Conservation (phyloP, 2,113 vertebrate genomes). For the Istiophorus platypterus region DNA sequence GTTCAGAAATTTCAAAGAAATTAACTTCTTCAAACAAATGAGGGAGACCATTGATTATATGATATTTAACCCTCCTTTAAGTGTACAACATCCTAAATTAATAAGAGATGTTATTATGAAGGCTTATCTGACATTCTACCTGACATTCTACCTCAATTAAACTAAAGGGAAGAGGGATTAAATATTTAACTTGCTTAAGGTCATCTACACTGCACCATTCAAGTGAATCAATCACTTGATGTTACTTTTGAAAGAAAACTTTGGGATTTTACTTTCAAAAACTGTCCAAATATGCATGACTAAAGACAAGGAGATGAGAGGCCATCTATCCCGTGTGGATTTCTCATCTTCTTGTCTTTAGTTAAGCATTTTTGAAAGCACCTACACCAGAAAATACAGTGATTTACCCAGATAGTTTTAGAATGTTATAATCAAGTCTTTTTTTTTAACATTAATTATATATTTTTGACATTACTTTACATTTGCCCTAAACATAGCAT, state of each 20-base stretch:
- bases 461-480: background rate
- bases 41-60: conserved; percentile 14
- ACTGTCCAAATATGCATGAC: too few relatives aligned
- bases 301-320: background rate
- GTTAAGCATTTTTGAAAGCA: conserved; percentile 18
- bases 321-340: background rate
- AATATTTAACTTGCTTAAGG: conserved; percentile 51
- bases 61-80: conserved; percentile 36
- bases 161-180: conserved; percentile 36
- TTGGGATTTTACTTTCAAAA: background rate
- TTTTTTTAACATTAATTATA: background rate
- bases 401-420: background rate
- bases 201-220: conserved; percentile 4
- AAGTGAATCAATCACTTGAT: conserved; percentile 28
- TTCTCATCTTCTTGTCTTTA: conserved; percentile 10
- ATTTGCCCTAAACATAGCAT: background rate
- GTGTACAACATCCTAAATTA: conserved; percentile 10
- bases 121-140: conserved; percentile 39
- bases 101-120: conserved; percentile 42
- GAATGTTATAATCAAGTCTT: background rate
- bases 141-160: conserved; percentile 38
- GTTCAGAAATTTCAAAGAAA: background rate
- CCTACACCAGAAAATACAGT: background rate
- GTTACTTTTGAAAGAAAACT: conserved; percentile 25
- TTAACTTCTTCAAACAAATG: conserved; percentile 13